These are phyloP conservation scores for Monarcha castaneiventris DNA, from an alignment of 2,113 vertebrate genomes.

Conservation along the genomic window DNA sequence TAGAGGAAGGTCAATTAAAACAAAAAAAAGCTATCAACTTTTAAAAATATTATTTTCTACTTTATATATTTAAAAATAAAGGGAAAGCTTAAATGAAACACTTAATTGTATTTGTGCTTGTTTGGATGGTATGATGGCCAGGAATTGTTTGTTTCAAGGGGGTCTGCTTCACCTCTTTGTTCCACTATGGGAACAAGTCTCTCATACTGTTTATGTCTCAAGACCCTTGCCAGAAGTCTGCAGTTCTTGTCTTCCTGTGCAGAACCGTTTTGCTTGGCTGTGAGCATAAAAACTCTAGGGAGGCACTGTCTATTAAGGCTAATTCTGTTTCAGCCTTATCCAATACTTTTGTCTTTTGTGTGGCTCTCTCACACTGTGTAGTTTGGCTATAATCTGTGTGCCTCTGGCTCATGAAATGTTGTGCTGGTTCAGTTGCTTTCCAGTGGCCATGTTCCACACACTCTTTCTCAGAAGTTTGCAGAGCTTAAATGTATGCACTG, in stretches of 20 bases:
- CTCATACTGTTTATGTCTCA: slow-evolving; percentile 46
- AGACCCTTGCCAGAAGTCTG: slow-evolving; percentile 53
- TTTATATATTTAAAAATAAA: neutral
- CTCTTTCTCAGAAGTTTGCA: neutral
- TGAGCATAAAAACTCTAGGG: slow-evolving; percentile 43
- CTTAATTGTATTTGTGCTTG: neutral
- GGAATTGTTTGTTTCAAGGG: slow-evolving; percentile 15
- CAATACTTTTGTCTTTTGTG: slow-evolving; percentile 37
- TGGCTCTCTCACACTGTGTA: slow-evolving; percentile 35
- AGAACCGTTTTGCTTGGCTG: slow-evolving; percentile 52
- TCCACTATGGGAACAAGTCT: slow-evolving; percentile 23
- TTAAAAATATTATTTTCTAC: neutral
- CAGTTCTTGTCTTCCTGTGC: slow-evolving; percentile 47
- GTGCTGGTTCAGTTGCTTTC: neutral
- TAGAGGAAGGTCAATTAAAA: neutral
- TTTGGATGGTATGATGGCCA: neutral
- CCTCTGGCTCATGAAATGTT: slow-evolving; percentile 5
- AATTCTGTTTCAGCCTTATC: slow-evolving; percentile 46
- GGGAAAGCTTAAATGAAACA: neutral
- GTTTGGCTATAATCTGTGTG: slow-evolving; percentile 24
- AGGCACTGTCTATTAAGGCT: slow-evolving; percentile 43
- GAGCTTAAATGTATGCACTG: neutral
- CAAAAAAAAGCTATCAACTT: neutral
- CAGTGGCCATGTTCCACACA: neutral
- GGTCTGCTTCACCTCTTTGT: slow-evolving; percentile 19